These are phyloP conservation scores for Clytia hemisphaerica DNA, from an alignment of 30 jellyfish, hydroid and myxozoan genomes.

Conservation along the genomic window DNA sequence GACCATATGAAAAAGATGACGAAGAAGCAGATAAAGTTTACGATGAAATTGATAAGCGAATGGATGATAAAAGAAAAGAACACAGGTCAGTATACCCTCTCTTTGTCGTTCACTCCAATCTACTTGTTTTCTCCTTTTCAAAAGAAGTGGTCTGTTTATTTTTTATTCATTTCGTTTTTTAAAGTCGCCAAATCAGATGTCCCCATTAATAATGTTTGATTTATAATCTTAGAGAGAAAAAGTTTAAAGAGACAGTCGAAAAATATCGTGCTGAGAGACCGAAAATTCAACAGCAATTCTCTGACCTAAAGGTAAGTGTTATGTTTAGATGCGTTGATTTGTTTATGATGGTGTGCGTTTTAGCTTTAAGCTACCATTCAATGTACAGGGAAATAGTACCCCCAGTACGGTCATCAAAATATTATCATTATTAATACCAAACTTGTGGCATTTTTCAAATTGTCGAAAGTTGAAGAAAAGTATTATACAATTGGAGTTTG, in stretches of 20 bases:
- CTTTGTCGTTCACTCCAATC: too few species aligned
- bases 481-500: too few species aligned
- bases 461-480: too few species aligned
- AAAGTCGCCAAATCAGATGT: too few species aligned
- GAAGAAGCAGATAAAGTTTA: constrained; percentile 97
- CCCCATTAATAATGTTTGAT: not conserved
- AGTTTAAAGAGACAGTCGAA: constrained; percentile 86
- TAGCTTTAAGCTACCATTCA: too few species aligned
- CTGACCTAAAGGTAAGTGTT: constrained; percentile 80
- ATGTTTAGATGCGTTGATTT: not conserved
- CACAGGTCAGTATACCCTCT: constrained; percentile 41
- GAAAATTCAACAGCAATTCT: constrained; percentile 94
- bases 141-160: not conserved
- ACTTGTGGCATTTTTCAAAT: too few species aligned
- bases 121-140: too few species aligned
- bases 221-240: constrained; percentile 48
- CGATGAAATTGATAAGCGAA: constrained; percentile 84
- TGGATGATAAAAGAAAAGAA: constrained; percentile 93
- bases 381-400: too few species aligned
- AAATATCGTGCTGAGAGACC: constrained; percentile 98
- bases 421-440: too few species aligned
- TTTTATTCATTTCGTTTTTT: not conserved
- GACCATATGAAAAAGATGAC: constrained; percentile 96
- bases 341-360: too few species aligned
- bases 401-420: too few species aligned